Evolutionary conservation across 2,888 invertebrate genomes (phyloP).

Genomic region (Oligia fasciuncula): DNA sequence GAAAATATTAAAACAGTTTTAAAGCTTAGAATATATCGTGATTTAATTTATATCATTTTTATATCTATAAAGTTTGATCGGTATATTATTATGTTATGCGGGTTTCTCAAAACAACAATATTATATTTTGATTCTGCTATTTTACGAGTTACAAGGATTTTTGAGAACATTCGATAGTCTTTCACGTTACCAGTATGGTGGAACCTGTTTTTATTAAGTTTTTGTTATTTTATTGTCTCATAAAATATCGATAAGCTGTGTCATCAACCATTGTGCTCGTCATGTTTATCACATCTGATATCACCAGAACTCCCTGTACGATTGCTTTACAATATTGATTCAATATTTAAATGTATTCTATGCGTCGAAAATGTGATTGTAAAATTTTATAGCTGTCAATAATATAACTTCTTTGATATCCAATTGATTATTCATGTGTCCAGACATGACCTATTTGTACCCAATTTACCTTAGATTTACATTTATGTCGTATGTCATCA

Average conservation of each 20-base stretch:
- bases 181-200: constrained; percentile 41
- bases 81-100: constrained; percentile 25
- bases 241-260: constrained; percentile 70
- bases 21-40: constrained; percentile 12
- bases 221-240: constrained; percentile 69
- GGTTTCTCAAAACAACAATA: constrained; percentile 34
- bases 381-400: constrained; percentile 67
- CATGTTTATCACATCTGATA: constrained; percentile 65
- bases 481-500: constrained; percentile 48
- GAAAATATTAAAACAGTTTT: constrained; percentile 18
- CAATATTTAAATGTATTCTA: constrained; percentile 65
- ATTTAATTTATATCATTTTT: constrained; percentile 32
- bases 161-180: constrained; percentile 34
- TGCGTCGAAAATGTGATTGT: constrained; percentile 62
- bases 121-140: constrained; percentile 22
- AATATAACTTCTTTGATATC: constrained; percentile 62
- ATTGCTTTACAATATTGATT: constrained; percentile 67
- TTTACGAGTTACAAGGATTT: constrained; percentile 28
- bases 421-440: constrained; percentile 63
- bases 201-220: constrained; percentile 47
- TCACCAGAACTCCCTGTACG: constrained; percentile 63
- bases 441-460: constrained; percentile 64
- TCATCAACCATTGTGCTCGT: constrained; percentile 65
- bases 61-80: constrained; percentile 38
- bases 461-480: constrained; percentile 61